These are phyloP conservation scores for Hirtodrosophila trivittata DNA, from an alignment of 2,888 invertebrate genomes.

Conservation along the genomic window DNA sequence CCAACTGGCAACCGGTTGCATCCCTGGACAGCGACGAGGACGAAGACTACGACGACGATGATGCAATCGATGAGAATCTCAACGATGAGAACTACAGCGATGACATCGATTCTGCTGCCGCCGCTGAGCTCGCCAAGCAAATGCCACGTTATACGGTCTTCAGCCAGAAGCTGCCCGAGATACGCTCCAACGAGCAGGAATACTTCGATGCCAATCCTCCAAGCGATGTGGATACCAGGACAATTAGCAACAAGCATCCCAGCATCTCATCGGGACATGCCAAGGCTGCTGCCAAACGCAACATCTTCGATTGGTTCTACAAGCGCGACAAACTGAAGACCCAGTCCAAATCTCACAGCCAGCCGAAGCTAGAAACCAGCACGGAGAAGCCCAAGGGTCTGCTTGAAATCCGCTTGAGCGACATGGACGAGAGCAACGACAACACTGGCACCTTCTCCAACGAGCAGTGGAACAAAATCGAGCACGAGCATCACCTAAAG, in stretches of 20 bases:
- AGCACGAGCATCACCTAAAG: conserved; percentile 80
- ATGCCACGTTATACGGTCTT: conserved; percentile 72
- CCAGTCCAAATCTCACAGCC: not conserved
- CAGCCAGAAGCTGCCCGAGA: conserved; percentile 52
- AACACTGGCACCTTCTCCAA: conserved; percentile 78
- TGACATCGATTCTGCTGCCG: conserved; percentile 20
- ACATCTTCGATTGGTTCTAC: conserved; percentile 65
- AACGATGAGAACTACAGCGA: conserved; percentile 12
- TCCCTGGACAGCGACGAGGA: conserved; percentile 47
- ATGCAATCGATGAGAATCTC: conserved; percentile 37
- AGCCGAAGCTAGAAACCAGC: conserved; percentile 3
- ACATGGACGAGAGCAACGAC: conserved; percentile 18
- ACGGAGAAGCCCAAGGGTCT: conserved; percentile 22
- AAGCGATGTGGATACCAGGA: not conserved
- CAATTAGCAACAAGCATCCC: conserved; percentile 47
- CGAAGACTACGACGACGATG: conserved; percentile 56
- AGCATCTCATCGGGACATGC: conserved; percentile 48
- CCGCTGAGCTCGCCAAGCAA: conserved; percentile 55
- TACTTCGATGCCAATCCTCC: conserved; percentile 49
- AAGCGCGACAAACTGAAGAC: conserved; percentile 46
- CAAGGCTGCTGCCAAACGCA: conserved; percentile 62
- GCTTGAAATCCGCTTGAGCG: conserved; percentile 4
- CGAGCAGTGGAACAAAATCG: conserved; percentile 83
- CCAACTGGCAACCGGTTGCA: conserved; percentile 63
- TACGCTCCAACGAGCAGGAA: conserved; percentile 47